phyloP scores from a whole-genome alignment of 2,888 invertebrate species.

The Diabrotica balteata region DNA sequence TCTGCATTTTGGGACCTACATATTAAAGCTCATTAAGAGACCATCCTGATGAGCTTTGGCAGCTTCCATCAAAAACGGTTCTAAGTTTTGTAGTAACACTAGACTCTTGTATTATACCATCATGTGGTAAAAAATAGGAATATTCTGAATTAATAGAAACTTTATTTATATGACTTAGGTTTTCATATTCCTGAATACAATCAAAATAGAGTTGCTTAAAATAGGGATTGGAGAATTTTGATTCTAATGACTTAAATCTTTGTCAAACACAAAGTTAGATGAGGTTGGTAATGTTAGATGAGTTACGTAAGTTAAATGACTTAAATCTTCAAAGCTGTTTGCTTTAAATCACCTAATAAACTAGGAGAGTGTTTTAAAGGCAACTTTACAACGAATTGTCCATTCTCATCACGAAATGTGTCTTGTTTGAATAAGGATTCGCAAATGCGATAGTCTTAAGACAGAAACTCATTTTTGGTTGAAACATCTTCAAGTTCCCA shows the following conservation, averaged over 20 bases:
- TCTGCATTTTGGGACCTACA: conserved; percentile 24
- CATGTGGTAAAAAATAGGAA: conserved; percentile 37
- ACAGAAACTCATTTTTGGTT: too few relatives aligned
- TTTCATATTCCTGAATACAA: conserved; percentile 35
- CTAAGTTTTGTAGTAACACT: conserved; percentile 18
- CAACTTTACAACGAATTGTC: conserved; percentile 34
- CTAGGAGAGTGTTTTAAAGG: conserved; percentile 25
- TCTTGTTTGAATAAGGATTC: too few relatives aligned
- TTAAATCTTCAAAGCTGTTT: conserved; percentile 21
- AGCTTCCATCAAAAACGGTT: conserved; percentile 12
- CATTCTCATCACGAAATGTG: too few relatives aligned
- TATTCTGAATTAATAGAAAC: too few relatives aligned
- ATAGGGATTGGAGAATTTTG: conserved; percentile 20
- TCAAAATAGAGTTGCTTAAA: conserved; percentile 26
- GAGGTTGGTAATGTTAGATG: too few relatives aligned
- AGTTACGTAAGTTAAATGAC: too few relatives aligned
- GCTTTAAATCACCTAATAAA: conserved; percentile 27
- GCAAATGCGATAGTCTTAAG: too few relatives aligned
- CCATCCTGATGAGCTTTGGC: conserved; percentile 10
- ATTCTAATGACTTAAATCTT: conserved; percentile 30
- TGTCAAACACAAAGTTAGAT: too few relatives aligned
- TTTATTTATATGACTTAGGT: conserved; percentile 35
- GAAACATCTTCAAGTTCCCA: too few relatives aligned
- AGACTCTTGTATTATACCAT: conserved; percentile 15
- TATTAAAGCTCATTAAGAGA: conserved; percentile 21